Conservation (phyloP, 2,797 vertebrate species). For the Acanthis flammea region DNA sequence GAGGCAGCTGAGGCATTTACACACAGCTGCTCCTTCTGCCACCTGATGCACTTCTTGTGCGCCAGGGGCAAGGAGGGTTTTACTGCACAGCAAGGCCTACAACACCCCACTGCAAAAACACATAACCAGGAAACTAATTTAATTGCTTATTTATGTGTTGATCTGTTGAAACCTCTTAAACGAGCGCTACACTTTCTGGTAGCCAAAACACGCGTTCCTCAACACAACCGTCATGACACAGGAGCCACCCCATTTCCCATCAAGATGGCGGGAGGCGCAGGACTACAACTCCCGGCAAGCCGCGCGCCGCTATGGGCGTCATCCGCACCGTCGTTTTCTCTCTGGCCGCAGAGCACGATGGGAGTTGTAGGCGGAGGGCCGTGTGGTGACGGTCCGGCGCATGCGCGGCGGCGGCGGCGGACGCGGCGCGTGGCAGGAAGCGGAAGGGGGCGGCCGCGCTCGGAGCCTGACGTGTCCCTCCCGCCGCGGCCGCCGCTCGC, state of each 20-base stretch:
- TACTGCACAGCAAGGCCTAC: neutral
- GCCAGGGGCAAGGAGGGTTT: fast-evolving
- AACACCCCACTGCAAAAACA: fast-evolving
- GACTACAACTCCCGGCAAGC: slow-evolving; percentile 1
- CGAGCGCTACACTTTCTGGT: fast-evolving
- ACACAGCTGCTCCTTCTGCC: neutral
- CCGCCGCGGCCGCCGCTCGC: neutral
- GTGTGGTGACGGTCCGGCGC: fast-evolving
- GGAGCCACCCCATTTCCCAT: fast-evolving
- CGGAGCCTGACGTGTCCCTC: slow-evolving; percentile 79
- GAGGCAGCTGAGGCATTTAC: neutral
- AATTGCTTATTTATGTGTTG: no score
- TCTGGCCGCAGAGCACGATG: fast-evolving
- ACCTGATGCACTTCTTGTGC: fast-evolving
- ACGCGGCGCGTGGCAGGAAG: slow-evolving; percentile 79
- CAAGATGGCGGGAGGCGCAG: fast-evolving
- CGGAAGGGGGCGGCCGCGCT: slow-evolving; percentile 58
- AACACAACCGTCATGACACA: no score
- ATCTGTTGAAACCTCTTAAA: neutral
- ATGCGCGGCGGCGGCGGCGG: neutral
- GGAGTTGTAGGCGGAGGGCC: neutral
- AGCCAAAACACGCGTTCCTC: fast-evolving
- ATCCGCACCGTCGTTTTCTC: fast-evolving
- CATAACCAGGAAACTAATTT: neutral
- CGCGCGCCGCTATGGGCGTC: fast-evolving